Conservation (phyloP, 2,113 vertebrate genomes). For the Mugil cephalus region DNA sequence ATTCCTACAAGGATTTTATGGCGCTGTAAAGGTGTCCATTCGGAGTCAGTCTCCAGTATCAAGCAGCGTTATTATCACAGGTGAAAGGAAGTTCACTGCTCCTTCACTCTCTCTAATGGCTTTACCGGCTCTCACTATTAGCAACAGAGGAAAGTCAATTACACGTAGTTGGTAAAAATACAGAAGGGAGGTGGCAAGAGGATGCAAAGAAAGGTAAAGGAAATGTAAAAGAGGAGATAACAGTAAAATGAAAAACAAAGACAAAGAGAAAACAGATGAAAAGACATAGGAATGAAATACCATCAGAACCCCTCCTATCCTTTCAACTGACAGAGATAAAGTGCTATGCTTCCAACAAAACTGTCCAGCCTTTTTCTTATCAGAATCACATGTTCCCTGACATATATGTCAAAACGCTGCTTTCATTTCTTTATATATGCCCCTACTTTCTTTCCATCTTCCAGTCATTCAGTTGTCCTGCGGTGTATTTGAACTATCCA, state of each 20-base stretch:
- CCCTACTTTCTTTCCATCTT: neutral
- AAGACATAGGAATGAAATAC: constrained; percentile 24
- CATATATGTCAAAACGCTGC: neutral
- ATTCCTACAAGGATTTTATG: constrained; percentile 38
- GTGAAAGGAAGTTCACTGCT: constrained; percentile 3
- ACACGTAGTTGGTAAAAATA: constrained; percentile 9
- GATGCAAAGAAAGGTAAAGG: neutral
- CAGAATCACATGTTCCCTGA: constrained; percentile 38
- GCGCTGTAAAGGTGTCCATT: constrained; percentile 48
- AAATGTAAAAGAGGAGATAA: neutral
- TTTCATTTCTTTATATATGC: too few species aligned
- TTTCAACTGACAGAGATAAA: constrained; percentile 45
- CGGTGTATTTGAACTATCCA: neutral
- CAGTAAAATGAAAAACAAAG: neutral
- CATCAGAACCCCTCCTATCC: neutral
- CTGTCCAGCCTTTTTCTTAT: constrained; percentile 29
- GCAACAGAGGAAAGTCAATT: constrained; percentile 21
- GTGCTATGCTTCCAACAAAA: neutral
- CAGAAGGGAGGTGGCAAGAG: neutral
- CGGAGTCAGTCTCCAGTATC: neutral
- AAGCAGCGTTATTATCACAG: constrained; percentile 12
- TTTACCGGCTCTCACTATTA: constrained; percentile 45
- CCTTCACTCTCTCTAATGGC: constrained; percentile 40
- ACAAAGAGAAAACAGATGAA: neutral
- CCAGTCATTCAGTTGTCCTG: neutral